These are phyloP conservation scores for Trinorchestia longiramus DNA, from an alignment of 1,140 invertebrate genomes.

Conservation along the genomic window DNA sequence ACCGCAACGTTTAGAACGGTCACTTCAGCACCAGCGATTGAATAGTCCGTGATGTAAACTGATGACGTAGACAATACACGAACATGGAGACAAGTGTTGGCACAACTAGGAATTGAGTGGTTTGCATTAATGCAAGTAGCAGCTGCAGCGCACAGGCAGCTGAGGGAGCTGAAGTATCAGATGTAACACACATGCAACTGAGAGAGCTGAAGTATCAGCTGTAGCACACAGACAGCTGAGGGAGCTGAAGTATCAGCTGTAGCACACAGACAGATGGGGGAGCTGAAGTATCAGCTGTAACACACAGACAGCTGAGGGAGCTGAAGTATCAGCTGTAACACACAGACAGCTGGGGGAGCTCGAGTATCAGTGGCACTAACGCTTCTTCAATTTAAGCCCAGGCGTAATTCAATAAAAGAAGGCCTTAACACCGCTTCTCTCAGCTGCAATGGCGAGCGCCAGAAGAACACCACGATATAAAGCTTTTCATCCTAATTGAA, in stretches of 20 bases:
- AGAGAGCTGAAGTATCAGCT: background rate
- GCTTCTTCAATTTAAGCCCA: background rate
- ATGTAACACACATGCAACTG: background rate
- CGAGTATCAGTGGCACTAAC: background rate
- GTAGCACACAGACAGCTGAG: background rate
- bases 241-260: background rate
- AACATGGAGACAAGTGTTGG: too few species aligned
- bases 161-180: background rate
- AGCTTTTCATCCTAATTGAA: background rate
- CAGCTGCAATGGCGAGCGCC: background rate
- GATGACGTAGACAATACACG: too few species aligned
- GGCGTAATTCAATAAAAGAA: background rate
- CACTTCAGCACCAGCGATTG: too few species aligned
- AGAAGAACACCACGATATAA: background rate
- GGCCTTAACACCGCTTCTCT: background rate
- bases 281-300: background rate
- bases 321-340: background rate
- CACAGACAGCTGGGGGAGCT: background rate
- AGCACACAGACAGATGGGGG: background rate
- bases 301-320: background rate
- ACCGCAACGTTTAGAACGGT: too few species aligned
- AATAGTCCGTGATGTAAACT: too few species aligned
- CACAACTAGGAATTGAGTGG: too few species aligned
- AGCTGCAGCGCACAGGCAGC: too few species aligned
- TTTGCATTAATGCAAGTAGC: too few species aligned